Evolutionary conservation across 2,888 invertebrate species (phyloP).

Genomic region (Microctonus hyperodae): DNA sequence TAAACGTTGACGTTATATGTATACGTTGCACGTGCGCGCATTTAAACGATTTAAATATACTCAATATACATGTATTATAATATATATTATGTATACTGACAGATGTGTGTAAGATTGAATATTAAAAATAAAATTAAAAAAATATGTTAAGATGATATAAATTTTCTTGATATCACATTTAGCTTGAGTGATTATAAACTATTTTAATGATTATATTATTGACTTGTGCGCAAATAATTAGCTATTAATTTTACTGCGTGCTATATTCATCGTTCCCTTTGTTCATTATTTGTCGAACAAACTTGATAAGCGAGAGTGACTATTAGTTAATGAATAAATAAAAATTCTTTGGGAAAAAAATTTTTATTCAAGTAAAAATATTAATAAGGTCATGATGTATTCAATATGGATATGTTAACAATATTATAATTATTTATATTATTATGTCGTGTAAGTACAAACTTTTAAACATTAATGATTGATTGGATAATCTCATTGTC

Average conservation of each 20-base stretch:
- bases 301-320: background rate
- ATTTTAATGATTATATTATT: background rate
- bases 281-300: conserved; percentile 6
- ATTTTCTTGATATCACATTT: conserved; percentile 18
- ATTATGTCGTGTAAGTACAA: background rate
- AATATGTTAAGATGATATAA: conserved; percentile 16
- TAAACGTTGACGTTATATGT: conserved; percentile 36
- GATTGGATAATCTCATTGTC: background rate
- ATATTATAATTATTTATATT: background rate
- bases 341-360: conserved; percentile 12
- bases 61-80: background rate
- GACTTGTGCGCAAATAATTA: background rate
- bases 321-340: conserved; percentile 4
- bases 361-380: conserved; percentile 8
- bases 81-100: background rate
- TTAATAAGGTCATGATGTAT: conserved; percentile 7
- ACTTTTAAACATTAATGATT: background rate
- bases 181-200: conserved; percentile 1
- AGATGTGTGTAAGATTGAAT: background rate
- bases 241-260: background rate
- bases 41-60: conserved; percentile 9
- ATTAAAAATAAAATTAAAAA: background rate
- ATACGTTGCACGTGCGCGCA: conserved; percentile 46
- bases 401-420: background rate
- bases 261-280: conserved; percentile 3